phyloP scores from a whole-genome alignment of 2,888 invertebrate genomes.

The Synanthedon formicaeformis region DNA sequence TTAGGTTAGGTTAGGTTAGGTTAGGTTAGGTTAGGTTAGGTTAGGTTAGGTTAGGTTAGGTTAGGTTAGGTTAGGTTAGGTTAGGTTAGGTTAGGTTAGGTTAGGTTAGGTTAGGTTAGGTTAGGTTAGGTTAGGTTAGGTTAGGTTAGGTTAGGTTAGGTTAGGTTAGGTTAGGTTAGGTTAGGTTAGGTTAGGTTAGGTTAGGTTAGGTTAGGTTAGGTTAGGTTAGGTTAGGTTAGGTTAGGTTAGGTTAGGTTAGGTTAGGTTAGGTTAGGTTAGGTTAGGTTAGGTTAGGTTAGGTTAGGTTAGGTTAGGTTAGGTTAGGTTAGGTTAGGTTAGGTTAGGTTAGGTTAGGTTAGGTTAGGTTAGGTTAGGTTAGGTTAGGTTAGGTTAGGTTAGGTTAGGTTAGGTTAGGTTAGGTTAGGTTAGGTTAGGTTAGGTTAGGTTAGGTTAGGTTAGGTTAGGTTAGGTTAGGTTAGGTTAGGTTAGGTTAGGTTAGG shows the following conservation, averaged over 20 bases:
- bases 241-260: slow-evolving; percentile 14
- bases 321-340: slow-evolving; percentile 12
- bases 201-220: slow-evolving; percentile 13
- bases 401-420: slow-evolving; percentile 11
- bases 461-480: slow-evolving; percentile 16
- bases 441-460: slow-evolving; percentile 13
- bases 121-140: slow-evolving; percentile 9
- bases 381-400: slow-evolving; percentile 12
- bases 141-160: slow-evolving; percentile 7
- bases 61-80: slow-evolving; percentile 10
- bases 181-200: slow-evolving; percentile 14
- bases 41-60: slow-evolving; percentile 11
- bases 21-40: slow-evolving; percentile 11
- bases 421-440: slow-evolving; percentile 13
- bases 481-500: slow-evolving; percentile 16
- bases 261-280: slow-evolving; percentile 13
- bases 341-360: slow-evolving; percentile 6
- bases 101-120: slow-evolving; percentile 12
- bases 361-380: slow-evolving; percentile 13
- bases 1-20: slow-evolving; percentile 16
- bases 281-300: slow-evolving; percentile 12
- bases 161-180: slow-evolving; percentile 13
- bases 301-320: slow-evolving; percentile 8
- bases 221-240: slow-evolving; percentile 12
- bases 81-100: slow-evolving; percentile 13